Evolutionary conservation across 1,140 invertebrate genomes (phyloP).

Genomic region (Sitobion miscanthi): DNA sequence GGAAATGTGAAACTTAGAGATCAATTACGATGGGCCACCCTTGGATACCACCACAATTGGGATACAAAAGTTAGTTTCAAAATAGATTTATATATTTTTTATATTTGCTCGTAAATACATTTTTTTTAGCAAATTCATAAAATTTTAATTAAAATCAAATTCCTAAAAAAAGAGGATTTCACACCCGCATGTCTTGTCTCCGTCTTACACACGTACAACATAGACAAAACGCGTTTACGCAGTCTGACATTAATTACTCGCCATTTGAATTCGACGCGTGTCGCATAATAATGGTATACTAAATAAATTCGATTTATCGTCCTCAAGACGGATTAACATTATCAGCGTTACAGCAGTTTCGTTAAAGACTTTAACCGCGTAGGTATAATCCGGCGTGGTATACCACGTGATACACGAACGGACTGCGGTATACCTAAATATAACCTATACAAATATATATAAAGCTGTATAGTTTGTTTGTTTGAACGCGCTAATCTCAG

Average conservation of each 20-base stretch:
- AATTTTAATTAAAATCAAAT: not conserved
- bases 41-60: conserved; percentile 97
- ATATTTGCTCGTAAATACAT: not conserved
- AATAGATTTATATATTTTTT: not conserved
- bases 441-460: too few species aligned
- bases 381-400: not conserved
- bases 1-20: conserved; percentile 61
- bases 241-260: too few species aligned
- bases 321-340: not conserved
- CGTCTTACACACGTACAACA: too few species aligned
- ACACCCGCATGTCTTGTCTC: too few species aligned
- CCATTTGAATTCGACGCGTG: not conserved
- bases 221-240: too few species aligned
- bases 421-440: not conserved
- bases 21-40: conserved; percentile 87
- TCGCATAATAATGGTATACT: not conserved
- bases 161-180: too few species aligned
- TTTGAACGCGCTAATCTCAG: too few species aligned
- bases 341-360: not conserved
- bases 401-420: not conserved
- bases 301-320: not conserved
- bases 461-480: too few species aligned
- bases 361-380: not conserved
- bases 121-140: not conserved
- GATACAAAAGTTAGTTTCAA: conserved; percentile 78